Conservation (phyloP, 2,113 vertebrate species). For the Arizona elegans region DNA sequence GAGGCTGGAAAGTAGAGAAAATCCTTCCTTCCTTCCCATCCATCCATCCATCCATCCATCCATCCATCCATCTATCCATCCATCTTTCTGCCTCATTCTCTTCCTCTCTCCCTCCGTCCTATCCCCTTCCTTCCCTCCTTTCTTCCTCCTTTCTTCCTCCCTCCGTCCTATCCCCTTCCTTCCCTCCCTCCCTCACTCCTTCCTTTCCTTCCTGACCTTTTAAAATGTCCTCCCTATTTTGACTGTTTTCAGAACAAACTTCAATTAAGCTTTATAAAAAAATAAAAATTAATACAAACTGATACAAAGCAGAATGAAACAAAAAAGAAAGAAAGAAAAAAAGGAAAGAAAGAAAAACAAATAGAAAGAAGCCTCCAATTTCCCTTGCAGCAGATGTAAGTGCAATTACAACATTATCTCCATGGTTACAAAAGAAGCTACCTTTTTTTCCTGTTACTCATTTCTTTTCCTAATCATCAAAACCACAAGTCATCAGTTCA, state of each 20-base stretch:
- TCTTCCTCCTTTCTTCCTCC: no score
- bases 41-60: fast-evolving
- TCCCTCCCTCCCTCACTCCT: no score
- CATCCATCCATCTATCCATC: no score
- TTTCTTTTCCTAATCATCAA: neutral
- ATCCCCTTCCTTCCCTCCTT: no score
- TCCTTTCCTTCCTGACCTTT: neutral
- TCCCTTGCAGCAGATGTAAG: neutral
- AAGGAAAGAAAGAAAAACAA: neutral
- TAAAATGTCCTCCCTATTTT: neutral
- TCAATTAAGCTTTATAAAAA: neutral
- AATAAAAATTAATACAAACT: neutral
- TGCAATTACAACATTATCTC: neutral
- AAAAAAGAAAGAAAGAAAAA: no score
- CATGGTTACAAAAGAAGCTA: neutral
- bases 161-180: no score
- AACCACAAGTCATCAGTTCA: neutral
- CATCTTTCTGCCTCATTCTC: neutral
- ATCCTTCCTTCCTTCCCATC: neutral
- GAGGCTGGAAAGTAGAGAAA: neutral
- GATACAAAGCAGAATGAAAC: neutral
- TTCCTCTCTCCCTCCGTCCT: neutral
- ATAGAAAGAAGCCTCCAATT: neutral
- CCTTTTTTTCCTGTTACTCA: neutral
- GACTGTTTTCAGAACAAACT: neutral